A percentile compares a stretch with the other conserved stretches of the same genome.
phyloP scores from a whole-genome alignment of 2,888 invertebrate genomes.

The Agrochola litura region DNA sequence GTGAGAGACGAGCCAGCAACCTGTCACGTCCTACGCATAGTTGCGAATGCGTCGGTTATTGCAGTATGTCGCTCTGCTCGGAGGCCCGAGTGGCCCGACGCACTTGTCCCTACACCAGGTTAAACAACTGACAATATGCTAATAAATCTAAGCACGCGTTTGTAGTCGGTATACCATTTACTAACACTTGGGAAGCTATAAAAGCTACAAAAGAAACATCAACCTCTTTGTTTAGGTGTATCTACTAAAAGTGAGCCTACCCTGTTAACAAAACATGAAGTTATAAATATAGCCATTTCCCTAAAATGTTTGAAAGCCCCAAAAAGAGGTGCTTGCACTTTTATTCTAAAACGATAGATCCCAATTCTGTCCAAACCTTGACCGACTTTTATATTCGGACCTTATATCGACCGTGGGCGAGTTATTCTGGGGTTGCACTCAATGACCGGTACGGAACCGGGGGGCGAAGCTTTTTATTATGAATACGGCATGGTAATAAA shows the following conservation, averaged over 20 bases:
- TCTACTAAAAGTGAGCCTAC: conserved; percentile 10
- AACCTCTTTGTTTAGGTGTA: conserved; percentile 8
- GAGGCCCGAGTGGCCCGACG: conserved; percentile 14
- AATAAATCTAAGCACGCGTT: conserved; percentile 43
- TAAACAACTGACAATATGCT: conserved; percentile 43
- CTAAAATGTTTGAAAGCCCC: conserved; percentile 27
- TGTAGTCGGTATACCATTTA: background rate
- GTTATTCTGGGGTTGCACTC: conserved; percentile 63
- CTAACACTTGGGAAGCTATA: background rate
- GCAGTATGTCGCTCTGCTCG: conserved; percentile 34
- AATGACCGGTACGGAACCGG: conserved; percentile 50
- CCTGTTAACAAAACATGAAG: conserved; percentile 54
- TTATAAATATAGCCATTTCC: conserved; percentile 24
- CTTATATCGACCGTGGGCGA: conserved; percentile 57
- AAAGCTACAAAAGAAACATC: conserved; percentile 26
- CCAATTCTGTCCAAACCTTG: conserved; percentile 58
- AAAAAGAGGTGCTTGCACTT: conserved; percentile 49
- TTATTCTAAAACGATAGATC: conserved; percentile 56
- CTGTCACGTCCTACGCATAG: conserved; percentile 63
- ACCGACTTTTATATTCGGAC: conserved; percentile 58
- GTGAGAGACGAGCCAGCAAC: conserved; percentile 62
- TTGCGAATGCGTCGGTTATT: conserved; percentile 57
- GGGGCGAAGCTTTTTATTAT: conserved; percentile 57
- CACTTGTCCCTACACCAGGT: conserved; percentile 56
- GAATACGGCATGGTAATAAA: conserved; percentile 57